A percentile compares a stretch with the other conserved stretches of the same genome.
phyloP scores from a whole-genome alignment of 2,797 vertebrate species.

The Sebastes itinus region DNA sequence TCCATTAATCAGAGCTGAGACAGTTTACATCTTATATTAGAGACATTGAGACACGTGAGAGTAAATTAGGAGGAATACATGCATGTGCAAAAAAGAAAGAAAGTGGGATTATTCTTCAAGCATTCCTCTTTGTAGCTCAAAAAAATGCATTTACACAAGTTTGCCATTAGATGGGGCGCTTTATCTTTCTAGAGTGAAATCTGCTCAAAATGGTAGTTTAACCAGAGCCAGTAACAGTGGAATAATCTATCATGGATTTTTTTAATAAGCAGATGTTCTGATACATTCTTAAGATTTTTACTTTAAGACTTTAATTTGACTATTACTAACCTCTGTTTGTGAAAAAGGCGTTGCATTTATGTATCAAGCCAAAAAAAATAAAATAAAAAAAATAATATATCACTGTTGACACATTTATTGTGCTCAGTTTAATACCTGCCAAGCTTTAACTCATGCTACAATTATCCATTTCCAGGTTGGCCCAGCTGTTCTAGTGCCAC shows the following conservation, averaged over 20 bases:
- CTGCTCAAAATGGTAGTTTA: neutral
- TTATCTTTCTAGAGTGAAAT: neutral
- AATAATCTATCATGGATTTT: neutral
- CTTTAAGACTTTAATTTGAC: neutral
- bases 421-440: neutral
- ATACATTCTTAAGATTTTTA: neutral
- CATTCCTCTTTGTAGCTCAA: neutral
- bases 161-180: constrained; percentile 54
- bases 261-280: neutral
- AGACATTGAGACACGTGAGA: neutral
- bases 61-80: neutral
- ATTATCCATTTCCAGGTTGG: neutral
- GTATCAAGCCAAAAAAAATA: neutral
- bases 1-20: neutral
- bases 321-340: neutral
- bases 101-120: neutral
- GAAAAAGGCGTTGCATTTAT: neutral
- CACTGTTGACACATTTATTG: neutral
- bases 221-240: neutral
- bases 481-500: neutral
- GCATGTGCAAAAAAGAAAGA: neutral
- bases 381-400: neutral
- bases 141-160: constrained; percentile 14
- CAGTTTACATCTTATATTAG: neutral
- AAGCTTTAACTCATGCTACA: neutral